Evolutionary conservation across 2,888 invertebrate genomes (phyloP).

Genomic region (Acanthosepion esculentum): DNA sequence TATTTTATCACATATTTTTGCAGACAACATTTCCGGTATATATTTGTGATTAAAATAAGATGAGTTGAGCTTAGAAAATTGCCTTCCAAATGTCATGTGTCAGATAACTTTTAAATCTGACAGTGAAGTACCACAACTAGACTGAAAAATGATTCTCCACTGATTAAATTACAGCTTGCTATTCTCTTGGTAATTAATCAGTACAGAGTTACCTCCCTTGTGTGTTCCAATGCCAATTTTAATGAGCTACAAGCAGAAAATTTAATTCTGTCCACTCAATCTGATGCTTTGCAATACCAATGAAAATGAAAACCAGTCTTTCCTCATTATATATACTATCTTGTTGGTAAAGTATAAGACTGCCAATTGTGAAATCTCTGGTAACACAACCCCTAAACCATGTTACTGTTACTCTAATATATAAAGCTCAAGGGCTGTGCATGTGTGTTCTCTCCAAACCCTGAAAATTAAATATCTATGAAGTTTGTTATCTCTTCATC

Average conservation of each 20-base stretch:
- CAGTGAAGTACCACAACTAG: not conserved
- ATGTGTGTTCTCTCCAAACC: too few species aligned
- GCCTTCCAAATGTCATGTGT: not conserved
- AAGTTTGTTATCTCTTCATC: too few species aligned
- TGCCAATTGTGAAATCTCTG: too few species aligned
- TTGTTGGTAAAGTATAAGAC: too few species aligned
- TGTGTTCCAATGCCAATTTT: not conserved
- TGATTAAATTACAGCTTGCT: not conserved
- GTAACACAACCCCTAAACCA: too few species aligned
- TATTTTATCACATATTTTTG: not conserved
- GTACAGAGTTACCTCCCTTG: not conserved
- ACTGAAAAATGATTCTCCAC: not conserved
- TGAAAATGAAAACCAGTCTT: too few species aligned
- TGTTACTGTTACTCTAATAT: too few species aligned
- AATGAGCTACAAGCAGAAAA: not conserved
- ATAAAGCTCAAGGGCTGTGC: too few species aligned
- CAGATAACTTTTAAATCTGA: not conserved
- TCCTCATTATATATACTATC: too few species aligned
- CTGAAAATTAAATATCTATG: too few species aligned
- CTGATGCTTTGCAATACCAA: too few species aligned
- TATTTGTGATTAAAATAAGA: not conserved
- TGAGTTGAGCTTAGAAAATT: not conserved
- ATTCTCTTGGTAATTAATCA: not conserved
- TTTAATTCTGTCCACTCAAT: not conserved
- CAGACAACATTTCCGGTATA: not conserved